Evolutionary conservation across 2,888 invertebrate species (phyloP), one percentile per base, ranked within the genome.

Genomic region (Catocala nupta): DNA sequence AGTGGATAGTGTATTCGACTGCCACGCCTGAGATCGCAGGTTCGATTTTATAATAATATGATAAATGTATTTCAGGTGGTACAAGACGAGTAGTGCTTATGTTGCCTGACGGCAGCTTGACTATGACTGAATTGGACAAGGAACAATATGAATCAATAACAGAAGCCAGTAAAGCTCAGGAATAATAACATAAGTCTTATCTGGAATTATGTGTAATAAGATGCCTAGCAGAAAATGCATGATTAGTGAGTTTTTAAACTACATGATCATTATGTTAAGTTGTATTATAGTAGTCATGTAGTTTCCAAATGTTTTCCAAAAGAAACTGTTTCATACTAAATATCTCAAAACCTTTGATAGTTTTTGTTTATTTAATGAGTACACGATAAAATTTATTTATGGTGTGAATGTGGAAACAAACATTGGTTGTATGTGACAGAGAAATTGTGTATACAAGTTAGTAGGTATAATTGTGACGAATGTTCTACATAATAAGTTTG

Each of bases 81-180:
- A 97, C 97, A 16, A 95, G 97, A 80, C 96, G 97, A 86, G 97
- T 98, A 16, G 97, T 98, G 7, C 94, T 98, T n/a, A 93, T 97
- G 81, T 91, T 98, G 76, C 97, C 97, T 8, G 97, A 98, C 85
- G 98, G 98, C 69, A 97, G 97, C 81, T 95, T 97, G 66, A 97
- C 98, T 95, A 97, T 97, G 96, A 98, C 98, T 6, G 97, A 98
- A 89, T 96, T 98, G 68, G 97, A 97, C 78, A 97, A 97, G 80
- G 97, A 98, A 81, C 98, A 98, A 84, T 98, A 96, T 77, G 96
- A 96, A 70, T 96, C 96, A 33, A 94, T 94, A 70, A 94, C 93
- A 7, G 94, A 94, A 81, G 96, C 87, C 80, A 95, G 92, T 81
- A 96, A 85, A 91, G 95, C 89, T 82, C 96, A 95, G 90, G 95